Evolutionary conservation across 1,140 invertebrate species (phyloP).

Genomic region (Penaeus japonicus): DNA sequence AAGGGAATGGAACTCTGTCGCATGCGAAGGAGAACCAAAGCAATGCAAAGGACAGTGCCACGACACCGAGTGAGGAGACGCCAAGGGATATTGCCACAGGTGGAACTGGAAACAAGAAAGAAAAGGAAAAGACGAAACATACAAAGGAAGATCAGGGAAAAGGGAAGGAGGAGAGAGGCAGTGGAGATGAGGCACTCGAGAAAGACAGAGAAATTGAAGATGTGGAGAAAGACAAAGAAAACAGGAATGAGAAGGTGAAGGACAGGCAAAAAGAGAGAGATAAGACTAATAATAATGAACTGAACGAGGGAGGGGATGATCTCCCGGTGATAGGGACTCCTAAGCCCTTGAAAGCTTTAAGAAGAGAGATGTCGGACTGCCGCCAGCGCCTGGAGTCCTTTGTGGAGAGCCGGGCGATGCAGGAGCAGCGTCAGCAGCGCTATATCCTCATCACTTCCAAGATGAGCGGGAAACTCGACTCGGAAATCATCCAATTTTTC

Average conservation of each 20-base stretch:
- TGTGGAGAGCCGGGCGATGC: not conserved
- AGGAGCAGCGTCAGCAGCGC: constrained; percentile 27
- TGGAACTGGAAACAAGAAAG: not conserved
- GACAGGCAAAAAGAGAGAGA: too few species aligned
- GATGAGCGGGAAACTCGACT: constrained; percentile 37
- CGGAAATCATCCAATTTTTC: constrained; percentile 48
- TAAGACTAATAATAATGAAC: too few species aligned
- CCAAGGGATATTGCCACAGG: too few species aligned
- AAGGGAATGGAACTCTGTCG: too few species aligned
- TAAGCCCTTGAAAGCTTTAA: not conserved
- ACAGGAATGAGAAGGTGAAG: too few species aligned
- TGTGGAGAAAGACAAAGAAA: too few species aligned
- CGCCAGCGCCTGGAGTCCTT: not conserved
- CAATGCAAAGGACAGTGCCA: too few species aligned
- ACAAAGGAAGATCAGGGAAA: not conserved
- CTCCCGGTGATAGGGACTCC: too few species aligned
- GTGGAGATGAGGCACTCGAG: not conserved
- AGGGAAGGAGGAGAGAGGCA: not conserved
- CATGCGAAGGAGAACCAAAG: too few species aligned
- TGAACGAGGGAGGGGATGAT: too few species aligned
- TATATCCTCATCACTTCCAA: constrained; percentile 17
- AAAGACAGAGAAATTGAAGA: too few species aligned
- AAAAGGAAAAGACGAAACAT: not conserved
- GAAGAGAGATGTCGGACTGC: not conserved
- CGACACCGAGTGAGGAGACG: too few species aligned